These are phyloP conservation scores for Grus americana DNA, from an alignment of 2,113 vertebrate genomes.

Conservation along the genomic window DNA sequence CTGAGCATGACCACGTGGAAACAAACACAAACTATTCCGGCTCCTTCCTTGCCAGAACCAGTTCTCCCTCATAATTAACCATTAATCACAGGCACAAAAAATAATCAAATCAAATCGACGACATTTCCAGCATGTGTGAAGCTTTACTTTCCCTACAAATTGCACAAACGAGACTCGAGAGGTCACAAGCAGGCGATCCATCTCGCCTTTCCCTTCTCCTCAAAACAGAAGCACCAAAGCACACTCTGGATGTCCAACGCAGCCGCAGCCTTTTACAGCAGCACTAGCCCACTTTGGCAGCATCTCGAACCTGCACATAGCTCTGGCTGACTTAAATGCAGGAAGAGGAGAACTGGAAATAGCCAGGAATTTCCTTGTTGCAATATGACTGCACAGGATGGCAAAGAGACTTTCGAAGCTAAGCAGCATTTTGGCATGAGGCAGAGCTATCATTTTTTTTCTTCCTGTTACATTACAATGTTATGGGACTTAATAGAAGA, in stretches of 20 bases:
- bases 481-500: neutral
- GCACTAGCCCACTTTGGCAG: neutral
- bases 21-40: neutral
- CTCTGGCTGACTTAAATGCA: neutral
- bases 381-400: neutral
- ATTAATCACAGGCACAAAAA: neutral
- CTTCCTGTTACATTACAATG: neutral
- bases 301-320: neutral
- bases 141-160: neutral
- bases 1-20: slow-evolving; percentile 20
- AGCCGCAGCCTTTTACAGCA: neutral
- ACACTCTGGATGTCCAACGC: rapidly evolving
- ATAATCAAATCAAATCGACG: neutral
- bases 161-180: neutral
- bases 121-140: neutral
- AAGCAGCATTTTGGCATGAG: neutral
- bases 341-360: neutral
- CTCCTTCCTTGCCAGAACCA: neutral
- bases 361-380: neutral
- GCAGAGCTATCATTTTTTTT: neutral
- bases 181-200: neutral
- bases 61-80: neutral
- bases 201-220: neutral
- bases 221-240: neutral
- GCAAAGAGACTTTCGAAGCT: neutral